Evolutionary conservation across 2,797 vertebrate genomes (phyloP).

Genomic region (Onychomys torridus): DNA sequence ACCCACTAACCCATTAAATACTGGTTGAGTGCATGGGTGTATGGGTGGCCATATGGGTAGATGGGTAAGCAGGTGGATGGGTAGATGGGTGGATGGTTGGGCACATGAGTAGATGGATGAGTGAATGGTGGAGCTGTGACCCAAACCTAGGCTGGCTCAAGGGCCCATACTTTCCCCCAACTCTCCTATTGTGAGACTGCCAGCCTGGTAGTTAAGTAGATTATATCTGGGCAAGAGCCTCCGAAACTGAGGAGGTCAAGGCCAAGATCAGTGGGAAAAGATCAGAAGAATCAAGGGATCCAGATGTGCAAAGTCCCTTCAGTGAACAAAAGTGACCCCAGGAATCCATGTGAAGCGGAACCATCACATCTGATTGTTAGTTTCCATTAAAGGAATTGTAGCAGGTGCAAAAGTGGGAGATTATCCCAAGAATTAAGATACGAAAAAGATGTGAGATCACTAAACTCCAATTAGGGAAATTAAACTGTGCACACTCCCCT

Average conservation of each 20-base stretch:
- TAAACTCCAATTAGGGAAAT: slow-evolving; percentile 98
- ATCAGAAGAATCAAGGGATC: slow-evolving; percentile 82
- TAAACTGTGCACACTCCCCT: slow-evolving; percentile 97
- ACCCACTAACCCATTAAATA: not conserved
- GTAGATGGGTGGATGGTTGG: no score
- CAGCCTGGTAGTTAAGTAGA: not conserved
- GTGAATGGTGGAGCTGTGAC: not conserved
- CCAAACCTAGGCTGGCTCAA: slow-evolving; percentile 49
- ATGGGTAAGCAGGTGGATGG: not conserved
- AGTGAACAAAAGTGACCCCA: slow-evolving; percentile 92
- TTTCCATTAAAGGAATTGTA: slow-evolving; percentile 94
- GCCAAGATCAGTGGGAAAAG: slow-evolving; percentile 83
- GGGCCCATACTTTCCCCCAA: slow-evolving; percentile 69
- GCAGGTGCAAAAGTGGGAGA: slow-evolving; percentile 92
- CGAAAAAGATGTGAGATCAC: slow-evolving; percentile 95
- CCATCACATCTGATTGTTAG: slow-evolving; percentile 90
- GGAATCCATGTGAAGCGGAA: slow-evolving; percentile 91
- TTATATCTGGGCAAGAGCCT: not conserved
- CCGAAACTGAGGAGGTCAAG: slow-evolving; percentile 85
- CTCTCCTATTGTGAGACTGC: slow-evolving; percentile 69
- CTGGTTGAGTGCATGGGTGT: not conserved
- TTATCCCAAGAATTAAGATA: slow-evolving; percentile 97
- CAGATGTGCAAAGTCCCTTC: slow-evolving; percentile 85
- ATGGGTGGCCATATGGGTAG: fast-evolving
- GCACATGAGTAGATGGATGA: not conserved